Conservation (phyloP, 2,113 vertebrate genomes). For the Pomatorhinus ruficollis region DNA sequence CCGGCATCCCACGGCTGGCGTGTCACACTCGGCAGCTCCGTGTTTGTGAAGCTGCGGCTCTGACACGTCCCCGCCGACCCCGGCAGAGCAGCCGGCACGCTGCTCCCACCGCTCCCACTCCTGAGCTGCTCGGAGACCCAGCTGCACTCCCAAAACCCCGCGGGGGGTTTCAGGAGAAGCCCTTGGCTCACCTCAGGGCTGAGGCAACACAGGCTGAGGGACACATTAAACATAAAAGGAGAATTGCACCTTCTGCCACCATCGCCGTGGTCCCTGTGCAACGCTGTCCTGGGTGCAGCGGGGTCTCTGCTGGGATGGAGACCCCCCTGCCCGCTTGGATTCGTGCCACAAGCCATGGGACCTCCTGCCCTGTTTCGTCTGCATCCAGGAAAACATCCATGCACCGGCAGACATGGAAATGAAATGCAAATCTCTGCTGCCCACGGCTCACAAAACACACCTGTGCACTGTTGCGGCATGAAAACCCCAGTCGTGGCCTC, state of each 20-base stretch:
- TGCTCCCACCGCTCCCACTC: not conserved
- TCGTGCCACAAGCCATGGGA: not conserved
- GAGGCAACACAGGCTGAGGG: not conserved
- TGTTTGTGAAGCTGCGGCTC: not conserved
- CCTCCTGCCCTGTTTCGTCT: not conserved
- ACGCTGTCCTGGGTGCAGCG: fast-evolving
- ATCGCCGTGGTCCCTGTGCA: not conserved
- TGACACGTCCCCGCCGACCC: not conserved
- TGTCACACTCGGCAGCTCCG: not conserved
- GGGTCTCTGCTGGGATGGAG: not conserved
- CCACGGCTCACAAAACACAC: not conserved
- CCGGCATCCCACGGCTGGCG: not conserved
- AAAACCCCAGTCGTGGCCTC: not conserved
- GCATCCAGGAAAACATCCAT: not conserved
- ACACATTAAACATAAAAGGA: not conserved
- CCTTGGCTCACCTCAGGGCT: not conserved
- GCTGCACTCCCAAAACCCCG: not conserved
- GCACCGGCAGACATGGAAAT: not conserved
- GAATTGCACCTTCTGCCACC: not conserved
- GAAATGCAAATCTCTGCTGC: not conserved
- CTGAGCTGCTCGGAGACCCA: not conserved
- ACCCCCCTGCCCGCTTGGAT: fast-evolving
- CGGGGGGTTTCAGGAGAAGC: not conserved
- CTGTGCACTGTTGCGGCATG: fast-evolving
- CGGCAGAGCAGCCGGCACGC: fast-evolving